Evolutionary conservation across 37 sponge, comb jelly and placozoan genomes (phyloP).

Genomic region (Chondrosia reniformis): DNA sequence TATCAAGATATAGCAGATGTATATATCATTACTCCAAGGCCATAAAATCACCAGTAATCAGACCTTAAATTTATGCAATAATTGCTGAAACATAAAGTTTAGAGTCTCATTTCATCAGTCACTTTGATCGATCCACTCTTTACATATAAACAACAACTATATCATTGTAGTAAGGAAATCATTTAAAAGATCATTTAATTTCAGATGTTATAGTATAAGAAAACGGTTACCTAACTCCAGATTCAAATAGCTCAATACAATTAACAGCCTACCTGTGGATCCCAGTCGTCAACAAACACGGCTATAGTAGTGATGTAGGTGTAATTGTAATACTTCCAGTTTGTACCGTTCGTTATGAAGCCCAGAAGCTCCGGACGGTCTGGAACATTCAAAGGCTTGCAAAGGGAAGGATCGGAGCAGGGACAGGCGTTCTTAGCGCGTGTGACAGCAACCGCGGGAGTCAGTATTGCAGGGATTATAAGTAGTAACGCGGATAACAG

Average conservation of each 20-base stretch:
- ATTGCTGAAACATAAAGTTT: too few relatives aligned
- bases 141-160: neutral
- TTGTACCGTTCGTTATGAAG: neutral
- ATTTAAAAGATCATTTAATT: neutral
- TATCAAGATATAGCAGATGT: neutral
- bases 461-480: too few relatives aligned
- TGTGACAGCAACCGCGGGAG: too few relatives aligned
- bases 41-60: too few relatives aligned
- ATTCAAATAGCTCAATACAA: neutral
- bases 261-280: neutral
- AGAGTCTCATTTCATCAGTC: too few relatives aligned
- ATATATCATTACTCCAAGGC: too few relatives aligned
- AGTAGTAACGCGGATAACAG: too few relatives aligned
- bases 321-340: constrained; percentile 10
- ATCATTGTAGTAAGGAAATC: neutral
- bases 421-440: too few relatives aligned
- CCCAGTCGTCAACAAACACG: neutral
- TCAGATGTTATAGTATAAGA: neutral
- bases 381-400: neutral
- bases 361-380: neutral
- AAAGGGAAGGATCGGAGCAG: neutral
- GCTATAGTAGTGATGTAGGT: neutral
- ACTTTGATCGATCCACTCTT: too few relatives aligned
- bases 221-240: neutral
- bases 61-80: too few relatives aligned